Evolutionary conservation across 2,797 vertebrate genomes (phyloP), one percentile per base, ranked within the genome.

Genomic region (Natrix natrix): DNA sequence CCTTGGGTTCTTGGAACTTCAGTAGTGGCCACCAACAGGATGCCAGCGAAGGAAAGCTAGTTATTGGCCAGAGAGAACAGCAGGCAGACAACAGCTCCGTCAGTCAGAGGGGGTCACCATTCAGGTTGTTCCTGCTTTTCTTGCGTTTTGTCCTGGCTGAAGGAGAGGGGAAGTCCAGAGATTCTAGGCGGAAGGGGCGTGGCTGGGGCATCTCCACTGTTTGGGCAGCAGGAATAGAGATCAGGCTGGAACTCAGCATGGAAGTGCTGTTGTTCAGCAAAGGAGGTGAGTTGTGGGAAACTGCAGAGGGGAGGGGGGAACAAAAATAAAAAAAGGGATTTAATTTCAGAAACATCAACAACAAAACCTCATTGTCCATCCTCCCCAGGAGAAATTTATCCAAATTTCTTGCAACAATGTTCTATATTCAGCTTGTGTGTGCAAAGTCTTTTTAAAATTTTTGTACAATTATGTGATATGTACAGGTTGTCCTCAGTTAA

Each of bases 111-210:
- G 91, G 94, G 48, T 93, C 95, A 0, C 88, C 37, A 4, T 90
- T 28, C 83, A 57, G 55, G 52, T 90, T 86, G 89, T 94, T 87
- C 96, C 97, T 98, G 97, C 97, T 98, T 94, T 98, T 99, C 95
- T 98, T 99, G 74, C 97, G 97, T 96, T 96, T 98, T 93, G 96
- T 97, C 96, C 98, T 98, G 92, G 96, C 86, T 7, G 96, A 96
- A 52, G 97, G 95, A 10, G 92, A 59, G 0, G 96, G 87, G 66
- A 97, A 83, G 5, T 97, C 97, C 1, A 99, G 95, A 1, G 98
- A 98, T 96, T 99, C 98, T 0, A 99, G 97, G 66, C 98, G 98
- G 96, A 99, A 99, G 43, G 99, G 99, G 0, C 98, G 98, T 0
- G 98, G 98, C 90, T 97, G 96, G 55, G 98, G 96, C 28, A 97